Conservation (phyloP, 2,797 vertebrate species). For the Naso thynnoides region DNA sequence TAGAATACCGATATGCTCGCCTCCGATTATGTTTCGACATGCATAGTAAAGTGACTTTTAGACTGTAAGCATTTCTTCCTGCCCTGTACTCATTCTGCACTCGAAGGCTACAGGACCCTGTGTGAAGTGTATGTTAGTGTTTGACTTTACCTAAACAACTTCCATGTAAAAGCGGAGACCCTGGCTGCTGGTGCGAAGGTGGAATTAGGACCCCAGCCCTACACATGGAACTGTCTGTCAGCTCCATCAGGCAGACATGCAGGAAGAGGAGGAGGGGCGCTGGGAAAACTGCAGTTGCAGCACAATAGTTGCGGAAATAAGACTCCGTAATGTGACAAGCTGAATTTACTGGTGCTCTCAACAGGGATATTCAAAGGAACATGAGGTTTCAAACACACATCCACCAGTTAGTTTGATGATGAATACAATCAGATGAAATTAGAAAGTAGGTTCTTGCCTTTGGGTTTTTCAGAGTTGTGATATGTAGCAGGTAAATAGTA, state of each 20-base stretch:
- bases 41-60: slow-evolving; percentile 26
- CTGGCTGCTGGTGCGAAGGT: slow-evolving; percentile 37
- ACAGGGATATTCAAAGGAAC: slow-evolving; percentile 24
- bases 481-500: background rate
- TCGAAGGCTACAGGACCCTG: slow-evolving; percentile 26
- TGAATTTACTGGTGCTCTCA: slow-evolving; percentile 53
- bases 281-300: slow-evolving; percentile 58
- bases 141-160: slow-evolving; percentile 66
- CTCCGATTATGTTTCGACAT: slow-evolving; percentile 27
- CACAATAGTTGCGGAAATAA: slow-evolving; percentile 59
- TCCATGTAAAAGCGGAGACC: slow-evolving; percentile 61
- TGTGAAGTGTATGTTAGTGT: slow-evolving; percentile 67
- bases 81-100: slow-evolving; percentile 2
- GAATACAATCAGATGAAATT: background rate
- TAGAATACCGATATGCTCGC: slow-evolving; percentile 14
- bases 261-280: slow-evolving; percentile 53
- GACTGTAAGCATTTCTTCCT: slow-evolving; percentile 15
- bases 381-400: slow-evolving; percentile 26
- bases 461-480: background rate
- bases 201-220: slow-evolving; percentile 43
- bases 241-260: slow-evolving; percentile 31
- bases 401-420: background rate
- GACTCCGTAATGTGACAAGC: slow-evolving; percentile 42
- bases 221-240: slow-evolving; percentile 81
- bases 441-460: background rate